Conservation (phyloP, 2,888 invertebrate genomes). For the Dynastes hyllus region DNA sequence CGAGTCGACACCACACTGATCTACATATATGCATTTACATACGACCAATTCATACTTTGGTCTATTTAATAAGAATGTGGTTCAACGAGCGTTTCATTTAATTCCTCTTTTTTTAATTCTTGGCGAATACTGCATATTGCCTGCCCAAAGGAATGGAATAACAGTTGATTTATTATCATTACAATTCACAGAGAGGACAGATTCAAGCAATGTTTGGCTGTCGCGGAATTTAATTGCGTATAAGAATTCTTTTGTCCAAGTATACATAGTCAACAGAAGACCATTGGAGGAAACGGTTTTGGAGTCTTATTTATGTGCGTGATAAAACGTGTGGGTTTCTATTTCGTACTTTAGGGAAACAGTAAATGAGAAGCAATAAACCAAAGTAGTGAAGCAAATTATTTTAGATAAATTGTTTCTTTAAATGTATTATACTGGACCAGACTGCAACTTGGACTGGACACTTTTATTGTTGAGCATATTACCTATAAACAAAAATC, state of each 20-base stretch:
- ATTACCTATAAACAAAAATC: too few species aligned
- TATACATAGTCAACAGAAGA: not conserved
- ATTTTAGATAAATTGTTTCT: too few species aligned
- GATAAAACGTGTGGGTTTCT: too few species aligned
- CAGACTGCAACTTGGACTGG: too few species aligned
- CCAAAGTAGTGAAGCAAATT: too few species aligned
- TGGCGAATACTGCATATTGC: not conserved
- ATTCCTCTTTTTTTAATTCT: not conserved
- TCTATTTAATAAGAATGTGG: not conserved
- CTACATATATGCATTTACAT: not conserved
- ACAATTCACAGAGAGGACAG: not conserved
- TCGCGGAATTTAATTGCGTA: not conserved
- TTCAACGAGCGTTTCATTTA: not conserved
- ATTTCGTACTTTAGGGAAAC: too few species aligned
- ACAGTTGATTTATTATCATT: not conserved
- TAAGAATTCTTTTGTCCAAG: conserved; percentile 11
- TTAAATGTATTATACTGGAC: too few species aligned
- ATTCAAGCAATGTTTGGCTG: not conserved
- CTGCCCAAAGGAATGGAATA: conserved; percentile 7
- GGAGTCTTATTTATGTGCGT: too few species aligned
- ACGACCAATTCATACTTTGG: not conserved
- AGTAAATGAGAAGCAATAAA: too few species aligned
- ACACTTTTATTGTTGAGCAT: too few species aligned
- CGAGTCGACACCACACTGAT: not conserved
- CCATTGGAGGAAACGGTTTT: not conserved